These are phyloP conservation scores for Myiozetetes cayanensis DNA, from an alignment of 2,113 vertebrate genomes.

Conservation along the genomic window DNA sequence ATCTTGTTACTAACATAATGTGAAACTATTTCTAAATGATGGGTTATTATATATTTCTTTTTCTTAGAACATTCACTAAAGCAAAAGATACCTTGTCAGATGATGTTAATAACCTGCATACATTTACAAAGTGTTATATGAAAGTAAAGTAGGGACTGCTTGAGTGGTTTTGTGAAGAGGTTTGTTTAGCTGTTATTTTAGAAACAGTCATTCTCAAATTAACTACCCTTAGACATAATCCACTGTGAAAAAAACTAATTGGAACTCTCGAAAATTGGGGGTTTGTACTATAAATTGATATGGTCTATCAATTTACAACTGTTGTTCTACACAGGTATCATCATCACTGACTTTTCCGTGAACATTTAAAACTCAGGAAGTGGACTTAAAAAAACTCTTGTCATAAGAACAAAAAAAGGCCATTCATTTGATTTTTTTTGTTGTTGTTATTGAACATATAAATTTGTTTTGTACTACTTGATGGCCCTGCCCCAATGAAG, in stretches of 20 bases:
- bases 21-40: slow-evolving; percentile 1
- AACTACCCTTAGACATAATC: neutral
- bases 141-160: neutral
- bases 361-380: neutral
- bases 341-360: neutral
- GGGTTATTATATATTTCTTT: neutral
- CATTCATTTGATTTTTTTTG: neutral
- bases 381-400: neutral
- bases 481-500: neutral
- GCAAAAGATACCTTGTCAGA: neutral
- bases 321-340: neutral
- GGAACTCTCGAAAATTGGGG: neutral
- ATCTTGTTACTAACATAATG: neutral
- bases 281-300: neutral
- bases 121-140: neutral
- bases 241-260: neutral
- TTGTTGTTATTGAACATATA: neutral
- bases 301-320: neutral
- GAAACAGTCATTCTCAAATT: neutral
- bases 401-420: neutral
- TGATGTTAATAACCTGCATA: neutral
- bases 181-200: slow-evolving; percentile 8
- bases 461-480: neutral
- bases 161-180: neutral
- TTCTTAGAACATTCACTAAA: neutral